phyloP scores from a whole-genome alignment of 2,888 invertebrate species.

The Heliconius sara region DNA sequence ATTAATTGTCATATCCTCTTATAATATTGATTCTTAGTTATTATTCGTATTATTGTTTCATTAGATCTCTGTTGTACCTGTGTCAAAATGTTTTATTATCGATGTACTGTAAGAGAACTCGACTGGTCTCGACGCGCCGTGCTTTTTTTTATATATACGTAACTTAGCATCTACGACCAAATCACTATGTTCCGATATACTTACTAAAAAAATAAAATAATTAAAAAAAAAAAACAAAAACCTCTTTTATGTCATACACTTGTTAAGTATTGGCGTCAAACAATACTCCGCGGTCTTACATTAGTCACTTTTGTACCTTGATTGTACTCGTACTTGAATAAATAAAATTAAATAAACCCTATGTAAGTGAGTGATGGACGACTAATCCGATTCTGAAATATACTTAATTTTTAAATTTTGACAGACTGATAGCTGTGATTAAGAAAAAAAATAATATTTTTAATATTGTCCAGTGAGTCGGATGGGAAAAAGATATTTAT shows the following conservation, averaged over 20 bases:
- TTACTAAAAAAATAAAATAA: slow-evolving; percentile 38
- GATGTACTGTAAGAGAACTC: slow-evolving; percentile 75
- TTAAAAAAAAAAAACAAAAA: slow-evolving; percentile 45
- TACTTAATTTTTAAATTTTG: slow-evolving; percentile 85
- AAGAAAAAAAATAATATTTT: slow-evolving; percentile 74
- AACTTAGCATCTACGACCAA: slow-evolving; percentile 74
- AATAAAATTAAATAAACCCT: slow-evolving; percentile 59
- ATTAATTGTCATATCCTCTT: slow-evolving; percentile 80
- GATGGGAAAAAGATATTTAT: slow-evolving; percentile 82
- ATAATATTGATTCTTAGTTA: slow-evolving; percentile 72
- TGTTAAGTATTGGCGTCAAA: slow-evolving; percentile 54
- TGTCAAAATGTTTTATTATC: slow-evolving; percentile 71
- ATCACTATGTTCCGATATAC: slow-evolving; percentile 67
- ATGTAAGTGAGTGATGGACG: slow-evolving; percentile 78
- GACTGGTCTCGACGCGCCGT: slow-evolving; percentile 69
- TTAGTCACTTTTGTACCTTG: slow-evolving; percentile 84
- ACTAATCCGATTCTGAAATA: slow-evolving; percentile 83
- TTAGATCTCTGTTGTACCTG: slow-evolving; percentile 85
- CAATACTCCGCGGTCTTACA: slow-evolving; percentile 81
- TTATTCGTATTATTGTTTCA: slow-evolving; percentile 82
- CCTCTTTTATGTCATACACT: slow-evolving; percentile 61
- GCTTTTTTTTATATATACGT: slow-evolving; percentile 63
- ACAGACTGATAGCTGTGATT: slow-evolving; percentile 85
- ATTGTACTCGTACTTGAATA: slow-evolving; percentile 77
- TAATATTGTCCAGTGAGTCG: slow-evolving; percentile 84